Conservation (phyloP, 2,113 vertebrate genomes). For the Macquaria ambigua region DNA sequence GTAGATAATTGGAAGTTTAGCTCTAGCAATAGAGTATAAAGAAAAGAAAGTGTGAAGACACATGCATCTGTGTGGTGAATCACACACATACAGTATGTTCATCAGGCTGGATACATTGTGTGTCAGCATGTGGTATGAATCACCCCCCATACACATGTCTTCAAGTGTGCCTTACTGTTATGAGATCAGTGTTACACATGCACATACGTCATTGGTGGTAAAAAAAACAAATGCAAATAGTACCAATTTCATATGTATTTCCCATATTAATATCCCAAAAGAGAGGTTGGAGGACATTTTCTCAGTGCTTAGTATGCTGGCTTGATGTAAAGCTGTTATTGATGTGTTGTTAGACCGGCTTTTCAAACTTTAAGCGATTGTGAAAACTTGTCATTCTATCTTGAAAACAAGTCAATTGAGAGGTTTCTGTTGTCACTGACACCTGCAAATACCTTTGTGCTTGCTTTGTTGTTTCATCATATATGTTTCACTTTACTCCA, state of each 20-base stretch:
- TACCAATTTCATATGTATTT: background rate
- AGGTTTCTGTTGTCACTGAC: background rate
- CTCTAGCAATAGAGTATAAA: no score
- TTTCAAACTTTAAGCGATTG: background rate
- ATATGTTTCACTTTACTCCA: background rate
- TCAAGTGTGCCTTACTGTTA: no score
- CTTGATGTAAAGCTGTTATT: background rate
- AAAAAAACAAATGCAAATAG: no score
- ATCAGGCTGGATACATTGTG: background rate
- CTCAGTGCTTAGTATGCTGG: background rate
- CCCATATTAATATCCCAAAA: background rate
- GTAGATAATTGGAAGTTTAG: no score
- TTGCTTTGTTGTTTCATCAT: background rate
- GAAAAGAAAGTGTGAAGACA: background rate
- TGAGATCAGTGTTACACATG: no score
- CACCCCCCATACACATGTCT: no score
- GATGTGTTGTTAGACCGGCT: background rate
- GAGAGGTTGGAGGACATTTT: background rate
- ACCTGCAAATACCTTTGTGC: background rate
- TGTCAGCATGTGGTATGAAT: background rate
- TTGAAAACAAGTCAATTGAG: background rate
- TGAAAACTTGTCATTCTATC: background rate
- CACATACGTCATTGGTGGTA: no score
- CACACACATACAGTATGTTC: background rate
- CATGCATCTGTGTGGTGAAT: background rate